Evolutionary conservation across 1,140 invertebrate species (phyloP).

Genomic region (Leptestheria dahalacensis): DNA sequence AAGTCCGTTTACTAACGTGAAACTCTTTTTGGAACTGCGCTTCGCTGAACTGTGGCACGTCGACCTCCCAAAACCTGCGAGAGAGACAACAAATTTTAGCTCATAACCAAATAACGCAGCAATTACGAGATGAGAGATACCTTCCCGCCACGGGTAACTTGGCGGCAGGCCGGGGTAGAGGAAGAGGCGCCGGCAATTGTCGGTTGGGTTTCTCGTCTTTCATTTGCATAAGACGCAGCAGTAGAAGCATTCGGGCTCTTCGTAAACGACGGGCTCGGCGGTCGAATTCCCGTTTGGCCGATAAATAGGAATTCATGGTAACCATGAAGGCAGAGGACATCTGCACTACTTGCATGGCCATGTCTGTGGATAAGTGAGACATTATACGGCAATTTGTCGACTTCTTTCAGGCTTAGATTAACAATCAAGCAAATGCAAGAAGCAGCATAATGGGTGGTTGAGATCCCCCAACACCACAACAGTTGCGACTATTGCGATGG

Average conservation of each 20-base stretch:
- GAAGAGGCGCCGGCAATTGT: not conserved
- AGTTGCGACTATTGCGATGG: not conserved
- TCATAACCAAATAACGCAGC: no score
- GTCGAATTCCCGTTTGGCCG: slow-evolving; percentile 10
- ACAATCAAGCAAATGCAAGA: no score
- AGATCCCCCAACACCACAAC: not conserved
- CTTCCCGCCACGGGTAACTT: not conserved
- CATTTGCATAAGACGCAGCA: slow-evolving; percentile 11
- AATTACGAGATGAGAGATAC: no score
- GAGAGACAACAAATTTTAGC: not conserved
- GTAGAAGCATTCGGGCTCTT: slow-evolving; percentile 12
- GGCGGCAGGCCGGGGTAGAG: not conserved
- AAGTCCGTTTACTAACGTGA: slow-evolving; percentile 14
- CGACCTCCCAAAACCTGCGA: slow-evolving; percentile 12
- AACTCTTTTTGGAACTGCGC: slow-evolving; percentile 16
- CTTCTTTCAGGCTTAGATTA: no score
- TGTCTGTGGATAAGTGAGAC: slow-evolving; percentile 1
- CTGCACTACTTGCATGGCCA: slow-evolving; percentile 12
- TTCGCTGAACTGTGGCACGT: slow-evolving; percentile 12
- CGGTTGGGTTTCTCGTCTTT: slow-evolving; percentile 8
- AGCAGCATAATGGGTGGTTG: no score
- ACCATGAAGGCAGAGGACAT: slow-evolving; percentile 12
- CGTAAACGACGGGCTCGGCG: slow-evolving; percentile 10
- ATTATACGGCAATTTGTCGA: no score
- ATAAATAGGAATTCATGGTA: slow-evolving; percentile 9